These are phyloP conservation scores for Diacarnus erythraeanus DNA, from an alignment of 37 sponge, comb jelly and placozoan species.

Conservation along the genomic window DNA sequence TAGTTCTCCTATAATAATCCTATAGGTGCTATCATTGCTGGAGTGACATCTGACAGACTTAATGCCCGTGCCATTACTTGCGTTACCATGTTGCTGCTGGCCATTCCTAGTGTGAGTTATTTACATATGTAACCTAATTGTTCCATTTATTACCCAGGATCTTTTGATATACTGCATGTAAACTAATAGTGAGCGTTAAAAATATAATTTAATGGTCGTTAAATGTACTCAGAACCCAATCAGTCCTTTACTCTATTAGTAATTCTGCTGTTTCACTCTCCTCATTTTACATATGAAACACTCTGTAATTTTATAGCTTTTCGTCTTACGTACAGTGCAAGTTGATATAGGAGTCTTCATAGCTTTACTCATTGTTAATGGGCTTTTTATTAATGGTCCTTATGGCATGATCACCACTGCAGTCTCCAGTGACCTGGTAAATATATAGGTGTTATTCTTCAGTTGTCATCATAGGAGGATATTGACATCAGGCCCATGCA, in stretches of 20 bases:
- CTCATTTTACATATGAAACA: no score
- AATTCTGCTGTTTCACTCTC: no score
- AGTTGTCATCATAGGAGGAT: no score
- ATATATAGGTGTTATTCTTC: not conserved
- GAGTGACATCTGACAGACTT: constrained; percentile 68
- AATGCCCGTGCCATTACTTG: constrained; percentile 55
- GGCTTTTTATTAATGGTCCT: constrained; percentile 80
- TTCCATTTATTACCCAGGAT: no score
- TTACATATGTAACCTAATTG: constrained; percentile 1
- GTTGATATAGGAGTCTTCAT: constrained; percentile 4
- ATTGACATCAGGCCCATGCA: no score
- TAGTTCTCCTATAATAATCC: no score
- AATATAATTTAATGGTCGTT: no score
- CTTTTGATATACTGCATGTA: no score
- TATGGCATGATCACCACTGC: constrained; percentile 90
- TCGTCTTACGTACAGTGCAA: not conserved
- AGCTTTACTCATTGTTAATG: constrained; percentile 63
- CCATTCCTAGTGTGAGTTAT: constrained; percentile 62
- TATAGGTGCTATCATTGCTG: constrained; percentile 68
- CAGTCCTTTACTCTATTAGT: no score
- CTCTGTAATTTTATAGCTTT: constrained; percentile 15
- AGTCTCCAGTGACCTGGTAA: constrained; percentile 77
- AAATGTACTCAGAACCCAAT: no score
- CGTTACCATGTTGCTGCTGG: constrained; percentile 46
- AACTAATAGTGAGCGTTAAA: no score